phyloP scores from a whole-genome alignment of 1,140 invertebrate genomes.

The Drosophila albomicans region DNA sequence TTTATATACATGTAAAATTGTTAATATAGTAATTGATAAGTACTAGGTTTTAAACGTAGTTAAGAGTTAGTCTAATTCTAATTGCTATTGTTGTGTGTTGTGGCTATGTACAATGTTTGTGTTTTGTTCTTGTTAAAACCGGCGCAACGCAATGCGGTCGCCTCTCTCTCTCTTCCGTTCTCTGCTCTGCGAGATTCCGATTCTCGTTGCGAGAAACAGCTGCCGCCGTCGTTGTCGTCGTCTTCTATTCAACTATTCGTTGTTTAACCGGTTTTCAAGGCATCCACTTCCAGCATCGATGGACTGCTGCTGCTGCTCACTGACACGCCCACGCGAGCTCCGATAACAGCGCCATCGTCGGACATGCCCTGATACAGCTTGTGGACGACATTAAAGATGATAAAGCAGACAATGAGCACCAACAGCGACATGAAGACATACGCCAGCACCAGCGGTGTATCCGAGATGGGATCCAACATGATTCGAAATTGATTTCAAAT shows the following conservation, averaged over 20 bases:
- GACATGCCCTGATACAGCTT: conserved; percentile 70
- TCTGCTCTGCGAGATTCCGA: conserved; percentile 18
- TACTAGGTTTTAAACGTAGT: conserved; percentile 13
- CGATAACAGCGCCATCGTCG: not conserved
- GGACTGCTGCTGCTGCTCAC: conserved; percentile 37
- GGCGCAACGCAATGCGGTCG: conserved; percentile 1
- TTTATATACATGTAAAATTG: not conserved
- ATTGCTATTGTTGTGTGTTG: conserved; percentile 24
- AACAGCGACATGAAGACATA: conserved; percentile 79
- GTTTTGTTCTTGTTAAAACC: not conserved
- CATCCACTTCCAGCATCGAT: conserved; percentile 54
- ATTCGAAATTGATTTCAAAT: conserved; percentile 11
- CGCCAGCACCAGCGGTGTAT: conserved; percentile 78
- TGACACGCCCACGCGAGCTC: conserved; percentile 29
- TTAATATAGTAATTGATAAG: conserved; percentile 11
- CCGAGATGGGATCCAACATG: conserved; percentile 79
- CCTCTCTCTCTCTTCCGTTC: not conserved
- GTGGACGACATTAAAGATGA: conserved; percentile 79
- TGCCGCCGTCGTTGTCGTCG: conserved; percentile 7
- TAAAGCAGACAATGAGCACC: conserved; percentile 78
- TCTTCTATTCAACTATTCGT: conserved; percentile 11
- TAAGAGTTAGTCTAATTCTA: conserved; percentile 15
- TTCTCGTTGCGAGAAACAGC: conserved; percentile 9
- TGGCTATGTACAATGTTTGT: conserved; percentile 28
- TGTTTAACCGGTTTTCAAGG: conserved; percentile 70